Base-by-base conservation (phyloP, 2,113 vertebrate genomes). In the Macroglossus sobrinus region DNA sequence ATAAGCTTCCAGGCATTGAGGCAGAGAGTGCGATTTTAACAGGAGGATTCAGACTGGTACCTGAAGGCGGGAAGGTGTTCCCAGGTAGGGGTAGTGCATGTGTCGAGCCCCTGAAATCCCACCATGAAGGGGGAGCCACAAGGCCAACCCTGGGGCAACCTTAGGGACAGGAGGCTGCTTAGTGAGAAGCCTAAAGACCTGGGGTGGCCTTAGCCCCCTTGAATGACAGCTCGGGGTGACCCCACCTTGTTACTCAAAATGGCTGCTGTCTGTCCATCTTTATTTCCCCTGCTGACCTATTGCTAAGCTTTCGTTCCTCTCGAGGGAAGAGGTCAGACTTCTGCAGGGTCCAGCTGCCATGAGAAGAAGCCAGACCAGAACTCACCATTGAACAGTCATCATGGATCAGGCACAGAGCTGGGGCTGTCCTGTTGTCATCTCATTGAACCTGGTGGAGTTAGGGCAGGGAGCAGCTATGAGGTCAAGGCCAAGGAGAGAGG, bases 401-500 rank as follows among this genome's bases (percentile, higher is more conserved):
- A 9, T 0, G 33, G 30, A 22, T 45, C 43, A 50, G 72, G 80
- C 22, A 10, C 50, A 24, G 21, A 57, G 43, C 47, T 21, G 28
- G 15, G 24, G 7, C 55, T 59, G 55, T 64, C 66, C 66, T 28
- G 13, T 9, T 3, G 10, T 33, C 7, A 21, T 9, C 30, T 75
- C 5, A 0, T 4, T 30, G 45, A 59, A 15, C 45, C 21, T 30
- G 3, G 5, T 2, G 47, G 40, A 72, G 45, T 26, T n/a, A 22
- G 40, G 69, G 26, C 45, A 18, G 47, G 53, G 9, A 24, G 30
- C 8, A 11, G 81, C 13, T 4, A 3, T 9, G 50, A 26, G 45
- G 26, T 24, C 80, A 33, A 66, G 72, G 59, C 30, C 1, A 0
- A 24, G 64, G 21, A 57, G 45, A 35, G 75, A 15, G 68, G 40